Percentiles rank a stretch among this genome's conserved stretches.
phyloP scores from a whole-genome alignment of 2,888 invertebrate genomes.

The Choreutis nemorana region DNA sequence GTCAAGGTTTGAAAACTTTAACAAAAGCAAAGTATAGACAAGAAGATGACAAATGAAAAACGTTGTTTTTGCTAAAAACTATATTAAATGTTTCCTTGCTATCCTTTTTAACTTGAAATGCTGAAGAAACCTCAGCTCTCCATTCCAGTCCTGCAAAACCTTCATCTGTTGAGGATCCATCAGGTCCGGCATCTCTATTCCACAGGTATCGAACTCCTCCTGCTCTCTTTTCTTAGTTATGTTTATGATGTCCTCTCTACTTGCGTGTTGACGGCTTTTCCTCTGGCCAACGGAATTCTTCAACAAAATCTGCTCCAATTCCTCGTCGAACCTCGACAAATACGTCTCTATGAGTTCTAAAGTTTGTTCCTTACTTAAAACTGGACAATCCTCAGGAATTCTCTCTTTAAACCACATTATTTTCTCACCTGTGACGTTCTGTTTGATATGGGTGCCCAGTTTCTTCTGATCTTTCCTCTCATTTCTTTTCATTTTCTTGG shows the following conservation, averaged over 20 bases:
- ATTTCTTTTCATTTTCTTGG: conserved; percentile 74
- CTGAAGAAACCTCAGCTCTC: conserved; percentile 70
- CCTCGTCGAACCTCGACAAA: conserved; percentile 71
- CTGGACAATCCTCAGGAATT: conserved; percentile 59
- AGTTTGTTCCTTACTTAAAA: conserved; percentile 68
- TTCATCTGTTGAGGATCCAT: conserved; percentile 66
- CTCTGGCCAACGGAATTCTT: conserved; percentile 82
- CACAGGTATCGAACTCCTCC: conserved; percentile 79
- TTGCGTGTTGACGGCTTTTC: conserved; percentile 79
- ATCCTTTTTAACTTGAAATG: conserved; percentile 72
- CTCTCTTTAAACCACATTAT: conserved; percentile 79
- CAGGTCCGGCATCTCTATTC: conserved; percentile 81
- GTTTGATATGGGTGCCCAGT: conserved; percentile 72
- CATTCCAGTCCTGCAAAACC: conserved; percentile 71
- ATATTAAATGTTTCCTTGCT: conserved; percentile 43
- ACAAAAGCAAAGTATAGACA: no score
- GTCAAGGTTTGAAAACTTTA: no score
- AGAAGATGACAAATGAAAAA: conserved; percentile 8
- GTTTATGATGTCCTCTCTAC: conserved; percentile 79
- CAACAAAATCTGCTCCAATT: conserved; percentile 78
- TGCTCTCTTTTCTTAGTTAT: conserved; percentile 77
- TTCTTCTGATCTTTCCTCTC: conserved; percentile 69
- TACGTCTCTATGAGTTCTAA: conserved; percentile 66
- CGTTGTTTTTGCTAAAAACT: conserved; percentile 8
- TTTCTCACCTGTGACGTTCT: conserved; percentile 79